These are phyloP conservation scores for Girardinus metallicus DNA, from an alignment of 2,797 vertebrate species.

Conservation along the genomic window DNA sequence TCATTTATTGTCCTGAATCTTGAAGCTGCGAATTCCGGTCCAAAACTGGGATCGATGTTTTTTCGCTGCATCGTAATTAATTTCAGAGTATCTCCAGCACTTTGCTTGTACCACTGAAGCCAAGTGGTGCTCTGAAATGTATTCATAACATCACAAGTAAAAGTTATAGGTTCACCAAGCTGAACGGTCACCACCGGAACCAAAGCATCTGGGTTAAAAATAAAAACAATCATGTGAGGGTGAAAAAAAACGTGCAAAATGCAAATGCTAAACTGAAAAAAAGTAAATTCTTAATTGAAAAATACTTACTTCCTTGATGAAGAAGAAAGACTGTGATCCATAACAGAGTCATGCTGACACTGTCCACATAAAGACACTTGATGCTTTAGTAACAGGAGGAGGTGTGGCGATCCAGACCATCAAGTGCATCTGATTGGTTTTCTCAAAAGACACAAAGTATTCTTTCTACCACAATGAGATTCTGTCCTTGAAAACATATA, in stretches of 20 bases:
- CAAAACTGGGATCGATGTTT: rapidly evolving
- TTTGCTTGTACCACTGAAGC: slow-evolving; percentile 41
- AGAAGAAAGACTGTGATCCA: slow-evolving; percentile 25
- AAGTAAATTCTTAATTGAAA: too few species aligned
- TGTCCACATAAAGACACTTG: not conserved
- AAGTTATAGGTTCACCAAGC: slow-evolving; percentile 18
- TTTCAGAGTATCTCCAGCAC: not conserved
- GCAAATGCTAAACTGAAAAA: not conserved
- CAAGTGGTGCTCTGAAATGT: rapidly evolving
- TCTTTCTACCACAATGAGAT: slow-evolving; percentile 14
- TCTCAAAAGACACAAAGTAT: not conserved
- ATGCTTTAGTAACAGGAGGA: not conserved
- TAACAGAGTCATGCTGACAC: slow-evolving; percentile 27
- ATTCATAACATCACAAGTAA: not conserved
- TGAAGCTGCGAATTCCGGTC: not conserved
- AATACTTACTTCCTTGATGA: slow-evolving; percentile 15
- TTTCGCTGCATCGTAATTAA: not conserved
- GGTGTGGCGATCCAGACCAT: not conserved
- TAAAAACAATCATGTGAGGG: not conserved
- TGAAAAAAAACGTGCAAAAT: not conserved
- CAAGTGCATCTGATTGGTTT: slow-evolving; percentile 24
- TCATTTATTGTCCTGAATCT: rapidly evolving
- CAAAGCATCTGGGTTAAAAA: slow-evolving; percentile 5
- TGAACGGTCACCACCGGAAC: slow-evolving; percentile 22
- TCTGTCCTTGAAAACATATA: not conserved